These are phyloP conservation scores for Accipiter cooperii DNA, from an alignment of 2,113 vertebrate species.

Conservation along the genomic window DNA sequence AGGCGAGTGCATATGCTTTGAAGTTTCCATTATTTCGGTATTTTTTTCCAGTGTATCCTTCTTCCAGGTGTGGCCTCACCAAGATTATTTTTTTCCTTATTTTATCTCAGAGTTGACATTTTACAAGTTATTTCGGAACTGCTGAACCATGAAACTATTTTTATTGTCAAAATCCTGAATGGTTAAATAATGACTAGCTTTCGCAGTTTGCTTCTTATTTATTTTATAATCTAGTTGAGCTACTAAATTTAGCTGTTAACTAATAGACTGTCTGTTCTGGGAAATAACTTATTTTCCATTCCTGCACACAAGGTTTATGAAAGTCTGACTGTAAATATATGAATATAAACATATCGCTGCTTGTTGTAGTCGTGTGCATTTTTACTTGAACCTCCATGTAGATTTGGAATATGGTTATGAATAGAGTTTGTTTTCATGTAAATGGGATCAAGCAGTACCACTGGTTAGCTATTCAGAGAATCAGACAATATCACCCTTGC, in stretches of 20 bases:
- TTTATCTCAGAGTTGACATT: constrained; percentile 63
- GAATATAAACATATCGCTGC: constrained; percentile 71
- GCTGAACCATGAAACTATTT: constrained; percentile 67
- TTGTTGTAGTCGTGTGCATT: constrained; percentile 70
- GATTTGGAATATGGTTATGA: constrained; percentile 71
- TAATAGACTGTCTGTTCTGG: constrained; percentile 64
- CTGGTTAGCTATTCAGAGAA: constrained; percentile 71
- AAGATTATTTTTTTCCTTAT: constrained; percentile 16
- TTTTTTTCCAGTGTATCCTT: constrained; percentile 38
- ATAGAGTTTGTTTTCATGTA: constrained; percentile 76
- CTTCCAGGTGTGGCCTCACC: constrained; percentile 4
- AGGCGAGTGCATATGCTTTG: neutral
- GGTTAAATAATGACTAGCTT: constrained; percentile 68
- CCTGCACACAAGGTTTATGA: constrained; percentile 60
- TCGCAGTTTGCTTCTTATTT: constrained; percentile 61
- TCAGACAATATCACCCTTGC: constrained; percentile 70
- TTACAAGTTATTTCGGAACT: constrained; percentile 65
- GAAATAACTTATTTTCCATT: constrained; percentile 69
- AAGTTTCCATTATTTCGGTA: constrained; percentile 36
- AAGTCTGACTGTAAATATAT: constrained; percentile 74
- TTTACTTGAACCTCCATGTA: constrained; percentile 69
- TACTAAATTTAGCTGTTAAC: constrained; percentile 69
- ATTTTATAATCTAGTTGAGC: constrained; percentile 70
- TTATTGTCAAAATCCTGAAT: constrained; percentile 68
- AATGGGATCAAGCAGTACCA: constrained; percentile 73